These are phyloP conservation scores for Eira barbara DNA, from an alignment of 2,113 vertebrate genomes.

Conservation along the genomic window DNA sequence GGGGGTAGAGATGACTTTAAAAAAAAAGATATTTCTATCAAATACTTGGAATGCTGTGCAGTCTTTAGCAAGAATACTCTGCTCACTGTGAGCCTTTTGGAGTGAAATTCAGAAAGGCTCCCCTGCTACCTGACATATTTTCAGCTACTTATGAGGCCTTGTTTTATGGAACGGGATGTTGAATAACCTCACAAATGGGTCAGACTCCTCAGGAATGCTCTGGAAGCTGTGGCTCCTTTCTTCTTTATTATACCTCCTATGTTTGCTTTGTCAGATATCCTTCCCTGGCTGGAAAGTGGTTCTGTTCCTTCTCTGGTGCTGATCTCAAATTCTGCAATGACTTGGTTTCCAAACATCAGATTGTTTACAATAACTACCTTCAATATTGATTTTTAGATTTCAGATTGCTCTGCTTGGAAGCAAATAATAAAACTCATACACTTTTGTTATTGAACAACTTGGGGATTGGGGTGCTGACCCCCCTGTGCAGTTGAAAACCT, in stretches of 20 bases:
- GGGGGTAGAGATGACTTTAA: not conserved
- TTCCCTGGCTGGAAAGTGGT: not conserved
- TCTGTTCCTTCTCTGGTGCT: slow-evolving; percentile 22
- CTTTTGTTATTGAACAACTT: not conserved
- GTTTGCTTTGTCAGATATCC: not conserved
- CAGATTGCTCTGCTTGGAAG: not conserved
- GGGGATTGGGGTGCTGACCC: not conserved
- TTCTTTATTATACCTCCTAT: not conserved
- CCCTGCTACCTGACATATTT: slow-evolving; percentile 73
- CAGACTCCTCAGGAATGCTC: slow-evolving; percentile 33
- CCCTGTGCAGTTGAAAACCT: not conserved
- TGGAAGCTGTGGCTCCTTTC: slow-evolving; percentile 15
- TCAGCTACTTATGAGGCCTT: slow-evolving; percentile 50
- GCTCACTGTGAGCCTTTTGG: not conserved
- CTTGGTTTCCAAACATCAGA: slow-evolving; percentile 34
- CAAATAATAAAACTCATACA: not conserved
- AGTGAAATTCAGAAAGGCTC: slow-evolving; percentile 38
- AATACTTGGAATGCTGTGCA: not conserved
- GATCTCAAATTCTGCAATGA: slow-evolving; percentile 27
- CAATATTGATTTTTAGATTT: slow-evolving; percentile 28
- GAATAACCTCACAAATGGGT: slow-evolving; percentile 63
- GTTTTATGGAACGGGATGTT: slow-evolving; percentile 48
- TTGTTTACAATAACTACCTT: slow-evolving; percentile 40
- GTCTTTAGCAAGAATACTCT: not conserved
- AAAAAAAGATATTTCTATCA: not conserved